A percentile compares a stretch with the other conserved stretches of the same genome.
These are phyloP conservation scores for Oncorhynchus masou DNA, from an alignment of 2,113 vertebrate species.

Conservation along the genomic window DNA sequence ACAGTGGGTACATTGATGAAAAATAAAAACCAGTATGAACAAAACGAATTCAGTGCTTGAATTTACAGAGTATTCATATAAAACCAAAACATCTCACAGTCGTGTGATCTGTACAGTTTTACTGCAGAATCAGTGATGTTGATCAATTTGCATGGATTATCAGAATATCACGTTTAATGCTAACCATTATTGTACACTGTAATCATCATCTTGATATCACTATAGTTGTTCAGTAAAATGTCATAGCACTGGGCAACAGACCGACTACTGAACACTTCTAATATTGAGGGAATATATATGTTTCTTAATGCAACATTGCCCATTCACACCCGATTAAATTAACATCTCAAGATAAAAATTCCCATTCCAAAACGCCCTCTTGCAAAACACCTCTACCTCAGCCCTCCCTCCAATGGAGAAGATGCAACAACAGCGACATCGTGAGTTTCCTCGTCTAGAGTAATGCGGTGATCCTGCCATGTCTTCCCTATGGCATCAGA, in stretches of 20 bases:
- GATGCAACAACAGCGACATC: slow-evolving; percentile 48
- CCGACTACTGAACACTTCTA: slow-evolving; percentile 29
- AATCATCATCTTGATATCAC: background rate
- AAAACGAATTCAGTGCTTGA: background rate
- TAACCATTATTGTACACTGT: background rate
- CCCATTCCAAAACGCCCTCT: slow-evolving; percentile 55
- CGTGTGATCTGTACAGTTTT: slow-evolving; percentile 28
- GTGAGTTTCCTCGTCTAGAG: slow-evolving; percentile 33
- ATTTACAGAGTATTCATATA: background rate
- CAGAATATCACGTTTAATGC: background rate
- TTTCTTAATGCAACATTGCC: slow-evolving; percentile 31
- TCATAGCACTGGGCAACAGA: slow-evolving; percentile 23
- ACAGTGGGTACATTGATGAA: background rate
- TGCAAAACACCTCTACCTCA: slow-evolving; percentile 26
- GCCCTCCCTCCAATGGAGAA: slow-evolving; percentile 20
- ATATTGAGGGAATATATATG: slow-evolving; percentile 34
- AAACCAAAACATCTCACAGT: slow-evolving; percentile 33
- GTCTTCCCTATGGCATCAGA: slow-evolving; percentile 1
- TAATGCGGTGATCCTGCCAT: slow-evolving; percentile 14
- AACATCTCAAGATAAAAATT: slow-evolving; percentile 48
- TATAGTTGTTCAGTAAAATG: slow-evolving; percentile 11
- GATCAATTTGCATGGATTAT: background rate
- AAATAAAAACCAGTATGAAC: background rate
- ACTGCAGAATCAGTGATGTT: slow-evolving; percentile 16
- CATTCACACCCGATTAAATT: slow-evolving; percentile 26